These are phyloP conservation scores for Eupithecia subfuscata DNA, from an alignment of 2,888 invertebrate species.

Conservation along the genomic window DNA sequence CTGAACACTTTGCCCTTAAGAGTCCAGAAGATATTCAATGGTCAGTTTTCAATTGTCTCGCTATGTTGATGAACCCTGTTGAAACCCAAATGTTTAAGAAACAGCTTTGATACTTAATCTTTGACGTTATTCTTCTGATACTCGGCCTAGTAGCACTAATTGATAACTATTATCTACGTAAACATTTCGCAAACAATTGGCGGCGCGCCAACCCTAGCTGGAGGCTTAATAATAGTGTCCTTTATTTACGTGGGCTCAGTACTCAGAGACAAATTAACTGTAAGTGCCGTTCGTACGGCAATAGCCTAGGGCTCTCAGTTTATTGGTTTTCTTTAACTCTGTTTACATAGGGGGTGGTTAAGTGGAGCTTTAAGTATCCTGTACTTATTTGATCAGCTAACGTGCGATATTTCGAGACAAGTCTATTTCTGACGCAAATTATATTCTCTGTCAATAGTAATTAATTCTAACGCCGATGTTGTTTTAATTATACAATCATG, in stretches of 20 bases:
- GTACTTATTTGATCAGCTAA: conserved; percentile 13
- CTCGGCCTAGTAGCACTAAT: conserved; percentile 4
- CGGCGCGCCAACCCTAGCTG: conserved; percentile 36
- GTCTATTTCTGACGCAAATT: background rate
- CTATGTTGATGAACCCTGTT: background rate
- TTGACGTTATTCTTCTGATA: background rate
- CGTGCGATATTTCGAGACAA: background rate
- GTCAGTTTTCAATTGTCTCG: background rate
- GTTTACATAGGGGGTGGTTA: conserved; percentile 33
- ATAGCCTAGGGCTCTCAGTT: conserved; percentile 36
- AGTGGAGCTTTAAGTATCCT: conserved; percentile 20
- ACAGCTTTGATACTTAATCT: background rate
- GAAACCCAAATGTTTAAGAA: background rate
- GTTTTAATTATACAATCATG: background rate
- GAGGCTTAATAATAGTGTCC: conserved; percentile 44
- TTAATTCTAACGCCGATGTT: background rate
- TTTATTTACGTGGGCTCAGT: conserved; percentile 44
- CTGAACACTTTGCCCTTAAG: background rate
- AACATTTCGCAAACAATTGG: conserved; percentile 5
- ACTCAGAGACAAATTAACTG: conserved; percentile 46
- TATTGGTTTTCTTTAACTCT: conserved; percentile 48
- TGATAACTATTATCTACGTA: conserved; percentile 5
- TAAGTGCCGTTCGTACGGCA: conserved; percentile 42
- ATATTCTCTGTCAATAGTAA: background rate
- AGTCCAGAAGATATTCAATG: background rate